These are phyloP conservation scores for Drosophila suboccidentalis DNA, from an alignment of 2,888 invertebrate species.

Conservation along the genomic window DNA sequence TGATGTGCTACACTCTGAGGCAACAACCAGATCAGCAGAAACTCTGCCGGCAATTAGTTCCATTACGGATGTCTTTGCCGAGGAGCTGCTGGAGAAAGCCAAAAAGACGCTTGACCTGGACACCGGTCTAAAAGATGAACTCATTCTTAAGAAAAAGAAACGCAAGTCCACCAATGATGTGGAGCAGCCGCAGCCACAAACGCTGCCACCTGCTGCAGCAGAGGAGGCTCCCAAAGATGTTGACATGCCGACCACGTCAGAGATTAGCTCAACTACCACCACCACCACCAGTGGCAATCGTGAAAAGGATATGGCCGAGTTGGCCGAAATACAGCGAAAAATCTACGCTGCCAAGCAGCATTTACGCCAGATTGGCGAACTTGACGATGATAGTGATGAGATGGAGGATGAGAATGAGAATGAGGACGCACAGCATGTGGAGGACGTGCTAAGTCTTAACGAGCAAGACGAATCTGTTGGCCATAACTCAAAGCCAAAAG, in stretches of 20 bases:
- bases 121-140: conserved; percentile 71
- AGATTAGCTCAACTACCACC: conserved; percentile 82
- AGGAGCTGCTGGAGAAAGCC: conserved; percentile 87
- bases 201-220: conserved; percentile 30
- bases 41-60: conserved; percentile 82
- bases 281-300: conserved; percentile 71
- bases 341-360: conserved; percentile 87
- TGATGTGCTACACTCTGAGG: too few species aligned
- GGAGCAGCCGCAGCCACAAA: conserved; percentile 28
- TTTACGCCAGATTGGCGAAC: conserved; percentile 86
- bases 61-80: conserved; percentile 89
- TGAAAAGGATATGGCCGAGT: conserved; percentile 86
- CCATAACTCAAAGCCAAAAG: conserved; percentile 25
- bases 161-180: conserved; percentile 47
- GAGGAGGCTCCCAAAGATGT: conserved; percentile 85
- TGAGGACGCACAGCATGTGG: conserved; percentile 86
- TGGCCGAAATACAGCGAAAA: conserved; percentile 88
- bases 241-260: conserved; percentile 86
- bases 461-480: conserved; percentile 86
- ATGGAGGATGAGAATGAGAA: conserved; percentile 34
- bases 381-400: conserved; percentile 73
- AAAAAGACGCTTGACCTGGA: conserved; percentile 82
- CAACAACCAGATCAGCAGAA: conserved; percentile 30
- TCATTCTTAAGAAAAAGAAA: conserved; percentile 76
- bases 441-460: conserved; percentile 89